Evolutionary conservation across 1,140 invertebrate genomes (phyloP), one percentile per base, ranked within the genome.

Genomic region (Drosophila ambigua): DNA sequence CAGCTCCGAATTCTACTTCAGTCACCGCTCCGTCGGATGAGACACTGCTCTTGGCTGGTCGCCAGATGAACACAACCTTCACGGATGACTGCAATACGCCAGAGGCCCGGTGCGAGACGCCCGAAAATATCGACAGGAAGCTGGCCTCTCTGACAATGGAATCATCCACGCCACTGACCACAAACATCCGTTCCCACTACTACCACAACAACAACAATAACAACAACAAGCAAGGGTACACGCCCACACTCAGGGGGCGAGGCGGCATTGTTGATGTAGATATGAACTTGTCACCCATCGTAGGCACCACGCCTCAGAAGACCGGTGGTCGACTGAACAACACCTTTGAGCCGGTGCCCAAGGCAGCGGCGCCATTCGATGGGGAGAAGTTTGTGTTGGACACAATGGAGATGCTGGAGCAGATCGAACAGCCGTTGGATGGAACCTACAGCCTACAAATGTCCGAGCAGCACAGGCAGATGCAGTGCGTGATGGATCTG

Each of bases 241-340:
- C 82, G 9, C 87, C 90, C 2, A 73, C 77, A 2, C 16, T 79
- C 0, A 78, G 75, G 45, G 63, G 64, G 4, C 65, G 72, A 9
- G 52, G 59, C 2, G 76, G 69, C 20, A 13, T 39, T 3, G 35
- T 13, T 13, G 35, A 39, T 39, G 35, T 13, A 39, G 79, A 87
- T 28, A 72, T 78, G 20, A 91, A 91, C 53, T 66, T 91, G 44
- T 91, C 90, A 9, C 90, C 90, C 0, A 91, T 91, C 64, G 78
- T 91, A 6, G 35, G 50, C 49, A 55, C 24, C 43, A 76, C 74
- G 11, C 51, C 77, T 13, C 62, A 77, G 43, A 76, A 67, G 6
- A 20, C 31, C 5, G n/a, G 31, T 11, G 11, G 31, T 2, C 53
- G 50, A 24, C 53, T 66, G 4, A 68, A 57, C 20, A 63, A 62